A percentile compares a stretch with the other conserved stretches of the same genome.
phyloP scores from a whole-genome alignment of 2,797 vertebrate species.

The Moxostoma hubbsi region DNA sequence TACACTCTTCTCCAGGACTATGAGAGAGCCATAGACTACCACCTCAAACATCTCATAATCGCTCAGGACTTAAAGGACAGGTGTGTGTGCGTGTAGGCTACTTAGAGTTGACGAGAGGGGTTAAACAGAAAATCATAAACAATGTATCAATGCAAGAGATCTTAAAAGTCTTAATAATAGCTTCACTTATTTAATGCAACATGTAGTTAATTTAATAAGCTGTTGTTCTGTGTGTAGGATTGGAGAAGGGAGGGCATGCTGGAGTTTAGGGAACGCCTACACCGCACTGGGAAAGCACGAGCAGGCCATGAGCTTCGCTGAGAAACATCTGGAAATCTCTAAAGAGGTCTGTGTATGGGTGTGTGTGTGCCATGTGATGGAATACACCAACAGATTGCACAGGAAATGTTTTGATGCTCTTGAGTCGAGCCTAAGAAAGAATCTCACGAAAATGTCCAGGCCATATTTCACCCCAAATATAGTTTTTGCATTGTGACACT shows the following conservation, averaged over 20 bases:
- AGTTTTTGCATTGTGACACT: too few species aligned
- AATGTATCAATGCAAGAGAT: too few species aligned
- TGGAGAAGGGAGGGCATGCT: constrained; percentile 95
- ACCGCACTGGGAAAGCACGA: constrained; percentile 94
- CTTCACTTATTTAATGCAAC: constrained; percentile 3
- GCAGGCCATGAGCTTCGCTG: constrained; percentile 91
- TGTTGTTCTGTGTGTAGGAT: constrained; percentile 79
- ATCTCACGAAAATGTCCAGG: too few species aligned
- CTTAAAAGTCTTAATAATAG: too few species aligned
- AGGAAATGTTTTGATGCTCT: constrained; percentile 29
- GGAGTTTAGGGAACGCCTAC: constrained; percentile 96
- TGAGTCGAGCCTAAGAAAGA: too few species aligned
- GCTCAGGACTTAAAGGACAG: constrained; percentile 90
- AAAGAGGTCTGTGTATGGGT: constrained; percentile 83
- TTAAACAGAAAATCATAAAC: too few species aligned
- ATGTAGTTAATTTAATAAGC: too few species aligned
- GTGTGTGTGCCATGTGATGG: background rate
- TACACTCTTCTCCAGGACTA: constrained; percentile 95
- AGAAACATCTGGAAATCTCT: constrained; percentile 96
- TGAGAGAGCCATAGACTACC: constrained; percentile 93
- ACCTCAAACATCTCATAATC: constrained; percentile 92
- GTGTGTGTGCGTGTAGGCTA: constrained; percentile 63
- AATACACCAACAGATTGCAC: constrained; percentile 12
- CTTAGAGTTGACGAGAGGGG: too few species aligned
- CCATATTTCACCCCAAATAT: too few species aligned